Percentiles rank a stretch among this genome's conserved stretches.
phyloP scores from a whole-genome alignment of 2,113 vertebrate genomes.

The Monarcha castaneiventris region DNA sequence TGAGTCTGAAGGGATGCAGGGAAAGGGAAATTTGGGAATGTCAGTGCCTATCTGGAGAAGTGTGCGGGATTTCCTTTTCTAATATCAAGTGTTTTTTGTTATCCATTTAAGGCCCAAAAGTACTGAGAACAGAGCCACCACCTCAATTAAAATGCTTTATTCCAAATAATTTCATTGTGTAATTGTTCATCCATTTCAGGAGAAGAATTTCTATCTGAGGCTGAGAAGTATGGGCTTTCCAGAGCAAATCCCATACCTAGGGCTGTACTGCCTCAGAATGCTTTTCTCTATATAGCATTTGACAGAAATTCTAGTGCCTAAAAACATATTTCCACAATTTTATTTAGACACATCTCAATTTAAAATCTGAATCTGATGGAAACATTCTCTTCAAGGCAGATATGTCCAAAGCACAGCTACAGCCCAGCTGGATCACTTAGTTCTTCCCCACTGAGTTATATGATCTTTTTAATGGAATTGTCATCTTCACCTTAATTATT shows the following conservation, averaged over 20 bases:
- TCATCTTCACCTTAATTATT: slow-evolving; percentile 54
- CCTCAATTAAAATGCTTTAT: neutral
- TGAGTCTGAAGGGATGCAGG: neutral
- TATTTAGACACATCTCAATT: neutral
- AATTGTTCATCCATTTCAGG: neutral
- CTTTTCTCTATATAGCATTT: neutral
- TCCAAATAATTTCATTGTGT: neutral
- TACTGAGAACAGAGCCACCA: neutral
- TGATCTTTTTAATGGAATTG: slow-evolving; percentile 46
- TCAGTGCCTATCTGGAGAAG: neutral
- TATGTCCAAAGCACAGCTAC: neutral
- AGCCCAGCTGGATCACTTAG: neutral
- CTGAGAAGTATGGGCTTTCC: neutral
- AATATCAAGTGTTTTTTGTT: neutral
- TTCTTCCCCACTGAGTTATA: neutral
- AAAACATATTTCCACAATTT: neutral
- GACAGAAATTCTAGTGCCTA: neutral
- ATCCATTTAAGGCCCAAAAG: neutral
- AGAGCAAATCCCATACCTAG: neutral
- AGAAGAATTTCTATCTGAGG: neutral
- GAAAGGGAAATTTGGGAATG: neutral
- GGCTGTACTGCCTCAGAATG: neutral
- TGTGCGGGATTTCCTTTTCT: neutral
- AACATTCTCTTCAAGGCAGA: neutral
- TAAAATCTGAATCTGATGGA: neutral